Percentiles rank a stretch among this genome's conserved stretches.
Conservation (phyloP, 1,140 invertebrate species). For the Bilobella aurantiaca region DNA sequence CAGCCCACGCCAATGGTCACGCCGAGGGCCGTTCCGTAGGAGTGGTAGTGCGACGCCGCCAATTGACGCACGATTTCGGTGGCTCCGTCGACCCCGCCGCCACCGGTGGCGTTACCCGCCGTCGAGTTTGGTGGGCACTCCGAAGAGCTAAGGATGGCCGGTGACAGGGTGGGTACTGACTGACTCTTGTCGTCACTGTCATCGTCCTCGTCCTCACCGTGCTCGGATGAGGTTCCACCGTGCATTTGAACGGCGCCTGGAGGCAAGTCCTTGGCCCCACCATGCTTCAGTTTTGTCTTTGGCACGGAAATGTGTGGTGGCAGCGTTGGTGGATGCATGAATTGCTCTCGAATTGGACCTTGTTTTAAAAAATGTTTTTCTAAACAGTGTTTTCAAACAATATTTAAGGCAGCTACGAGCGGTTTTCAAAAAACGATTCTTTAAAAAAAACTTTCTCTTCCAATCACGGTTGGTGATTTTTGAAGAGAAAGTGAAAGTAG, state of each 20-base stretch:
- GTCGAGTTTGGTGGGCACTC: slow-evolving; percentile 33
- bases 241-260: slow-evolving; percentile 38
- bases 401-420: too few relatives aligned
- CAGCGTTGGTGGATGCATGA: slow-evolving; percentile 44
- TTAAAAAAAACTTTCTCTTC: background rate
- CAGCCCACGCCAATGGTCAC: slow-evolving; percentile 82
- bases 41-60: slow-evolving; percentile 44
- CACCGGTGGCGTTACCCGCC: slow-evolving; percentile 45
- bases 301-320: slow-evolving; percentile 35
- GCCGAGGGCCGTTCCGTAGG: slow-evolving; percentile 68
- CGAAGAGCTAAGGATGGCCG: slow-evolving; percentile 25
- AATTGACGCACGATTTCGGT: slow-evolving; percentile 43
- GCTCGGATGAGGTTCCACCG: slow-evolving; percentile 37
- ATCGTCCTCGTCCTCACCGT: slow-evolving; percentile 40
- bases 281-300: slow-evolving; percentile 30
- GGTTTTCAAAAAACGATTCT: too few relatives aligned
- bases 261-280: slow-evolving; percentile 41
- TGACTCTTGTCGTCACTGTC: slow-evolving; percentile 37
- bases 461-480: background rate
- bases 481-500: background rate
- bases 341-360: slow-evolving; percentile 41
- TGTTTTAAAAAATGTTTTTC: background rate
- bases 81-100: slow-evolving; percentile 55
- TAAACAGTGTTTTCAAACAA: too few relatives aligned
- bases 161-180: slow-evolving; percentile 17